A percentile compares a stretch with the other conserved stretches of the same genome.
phyloP scores from a whole-genome alignment of 2,113 vertebrate genomes.

The Tilapia sparmanii region DNA sequence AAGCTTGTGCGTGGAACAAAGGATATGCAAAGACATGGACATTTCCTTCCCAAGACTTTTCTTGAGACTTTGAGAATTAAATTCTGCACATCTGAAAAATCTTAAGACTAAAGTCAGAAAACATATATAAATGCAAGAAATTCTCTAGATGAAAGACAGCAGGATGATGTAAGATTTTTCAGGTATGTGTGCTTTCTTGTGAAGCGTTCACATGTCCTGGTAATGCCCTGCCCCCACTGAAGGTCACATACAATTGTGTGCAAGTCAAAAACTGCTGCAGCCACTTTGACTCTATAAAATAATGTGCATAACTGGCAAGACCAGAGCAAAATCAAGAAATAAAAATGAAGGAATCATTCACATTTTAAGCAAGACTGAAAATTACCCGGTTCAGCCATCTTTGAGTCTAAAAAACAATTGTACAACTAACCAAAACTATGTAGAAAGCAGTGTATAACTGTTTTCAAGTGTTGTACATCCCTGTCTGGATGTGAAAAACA shows the following conservation, averaged over 20 bases:
- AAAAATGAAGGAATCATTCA: neutral
- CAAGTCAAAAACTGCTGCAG: neutral
- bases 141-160: neutral
- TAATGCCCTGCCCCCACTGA: neutral
- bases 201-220: neutral
- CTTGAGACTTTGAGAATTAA: neutral
- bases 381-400: neutral
- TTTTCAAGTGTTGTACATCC: neutral
- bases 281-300: neutral
- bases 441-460: neutral
- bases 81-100: neutral
- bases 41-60: neutral
- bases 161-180: neutral
- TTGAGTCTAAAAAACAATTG: neutral
- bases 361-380: neutral
- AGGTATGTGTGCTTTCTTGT: neutral
- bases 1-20: neutral
- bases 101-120: neutral
- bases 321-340: neutral
- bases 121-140: neutral
- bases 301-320: rapidly evolving
- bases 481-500: rapidly evolving
- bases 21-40: neutral
- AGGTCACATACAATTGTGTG: neutral
- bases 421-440: rapidly evolving